A percentile compares a stretch with the other conserved stretches of the same genome.
Conservation (phyloP, 2,797 vertebrate species). For the Uromys caudimaculatus region DNA sequence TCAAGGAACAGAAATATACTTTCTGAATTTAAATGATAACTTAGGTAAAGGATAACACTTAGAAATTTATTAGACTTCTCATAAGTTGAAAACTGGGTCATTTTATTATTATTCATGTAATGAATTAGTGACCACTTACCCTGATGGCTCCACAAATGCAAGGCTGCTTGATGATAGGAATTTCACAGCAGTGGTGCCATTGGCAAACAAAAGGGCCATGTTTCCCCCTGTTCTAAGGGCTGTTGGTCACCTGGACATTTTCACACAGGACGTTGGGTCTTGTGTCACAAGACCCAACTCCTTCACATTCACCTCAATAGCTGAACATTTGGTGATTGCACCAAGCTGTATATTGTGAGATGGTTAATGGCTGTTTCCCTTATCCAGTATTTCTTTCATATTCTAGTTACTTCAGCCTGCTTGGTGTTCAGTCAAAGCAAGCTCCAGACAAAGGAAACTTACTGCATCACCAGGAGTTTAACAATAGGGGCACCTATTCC, state of each 20-base stretch:
- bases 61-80: neutral
- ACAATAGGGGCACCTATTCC: neutral
- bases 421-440: neutral
- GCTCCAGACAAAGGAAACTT: neutral
- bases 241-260: neutral
- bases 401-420: neutral
- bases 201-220: neutral
- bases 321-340: neutral
- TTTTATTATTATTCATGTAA: neutral
- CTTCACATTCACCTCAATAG: neutral
- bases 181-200: neutral
- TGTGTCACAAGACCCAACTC: neutral
- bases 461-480: constrained; percentile 5
- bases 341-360: neutral
- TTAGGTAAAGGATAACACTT: neutral
- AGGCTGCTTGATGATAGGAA: neutral
- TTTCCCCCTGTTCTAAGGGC: neutral
- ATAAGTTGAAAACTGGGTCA: neutral
- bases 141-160: neutral
- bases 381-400: neutral
- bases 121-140: neutral
- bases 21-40: neutral
- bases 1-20: neutral
- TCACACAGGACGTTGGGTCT: neutral
- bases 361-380: neutral